phyloP scores from a whole-genome alignment of 2,797 vertebrate genomes.

The Champsocephalus gunnari region DNA sequence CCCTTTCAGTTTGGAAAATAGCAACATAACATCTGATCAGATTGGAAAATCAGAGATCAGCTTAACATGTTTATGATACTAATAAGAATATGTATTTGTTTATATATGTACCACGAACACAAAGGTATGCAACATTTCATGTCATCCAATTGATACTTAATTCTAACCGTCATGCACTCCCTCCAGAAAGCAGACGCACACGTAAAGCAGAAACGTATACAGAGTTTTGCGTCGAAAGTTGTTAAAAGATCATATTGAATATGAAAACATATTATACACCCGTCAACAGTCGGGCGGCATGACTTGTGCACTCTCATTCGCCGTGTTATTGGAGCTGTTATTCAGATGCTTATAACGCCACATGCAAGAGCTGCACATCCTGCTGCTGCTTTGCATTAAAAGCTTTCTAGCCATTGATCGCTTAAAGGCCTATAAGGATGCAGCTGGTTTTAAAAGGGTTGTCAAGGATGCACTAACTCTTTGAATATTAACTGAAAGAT shows the following conservation, averaged over 20 bases:
- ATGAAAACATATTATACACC: not conserved
- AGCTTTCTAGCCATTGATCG: not conserved
- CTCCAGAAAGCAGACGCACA: not conserved
- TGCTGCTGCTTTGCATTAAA: slow-evolving; percentile 1
- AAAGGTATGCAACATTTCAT: not conserved
- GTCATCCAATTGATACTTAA: not conserved
- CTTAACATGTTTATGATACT: not conserved
- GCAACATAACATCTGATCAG: not conserved
- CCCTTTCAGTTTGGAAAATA: slow-evolving; percentile 20
- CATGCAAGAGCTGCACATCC: not conserved
- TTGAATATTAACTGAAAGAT: not conserved
- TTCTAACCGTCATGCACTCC: not conserved
- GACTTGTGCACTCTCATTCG: not conserved
- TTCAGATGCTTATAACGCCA: not conserved
- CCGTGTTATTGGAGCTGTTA: slow-evolving; percentile 1
- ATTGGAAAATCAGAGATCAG: not conserved
- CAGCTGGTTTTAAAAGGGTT: not conserved
- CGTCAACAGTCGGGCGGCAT: not conserved
- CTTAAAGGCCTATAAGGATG: not conserved
- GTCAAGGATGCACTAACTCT: not conserved
- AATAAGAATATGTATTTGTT: not conserved
- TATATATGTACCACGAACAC: not conserved
- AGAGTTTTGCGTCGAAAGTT: not conserved
- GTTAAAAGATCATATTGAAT: not conserved
- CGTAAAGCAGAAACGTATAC: not conserved